Conservation (phyloP, 2,113 vertebrate genomes). For the Semnornis frantzii region DNA sequence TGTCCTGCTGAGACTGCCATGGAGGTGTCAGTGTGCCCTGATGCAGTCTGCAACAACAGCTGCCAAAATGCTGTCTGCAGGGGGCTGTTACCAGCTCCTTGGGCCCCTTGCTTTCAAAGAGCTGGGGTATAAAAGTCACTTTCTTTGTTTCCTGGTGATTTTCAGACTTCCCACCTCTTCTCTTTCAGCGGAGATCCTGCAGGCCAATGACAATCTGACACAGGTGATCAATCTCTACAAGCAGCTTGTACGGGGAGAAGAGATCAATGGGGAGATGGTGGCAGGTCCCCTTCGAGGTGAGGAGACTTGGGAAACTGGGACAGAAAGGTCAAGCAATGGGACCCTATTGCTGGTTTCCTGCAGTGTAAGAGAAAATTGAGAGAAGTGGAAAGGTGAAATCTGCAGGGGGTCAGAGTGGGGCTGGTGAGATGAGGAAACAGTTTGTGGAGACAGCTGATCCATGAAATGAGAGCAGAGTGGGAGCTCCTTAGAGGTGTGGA, state of each 20-base stretch:
- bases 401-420: background rate
- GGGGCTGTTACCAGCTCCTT: background rate
- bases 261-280: conserved; percentile 83
- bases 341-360: background rate
- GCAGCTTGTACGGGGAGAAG: conserved; percentile 90
- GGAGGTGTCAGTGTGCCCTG: background rate
- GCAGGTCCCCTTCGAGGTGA: conserved; percentile 79
- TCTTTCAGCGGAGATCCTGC: conserved; percentile 90
- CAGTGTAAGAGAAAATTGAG: background rate
- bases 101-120: background rate
- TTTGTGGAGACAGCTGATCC: background rate
- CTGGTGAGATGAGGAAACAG: background rate
- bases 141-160: background rate
- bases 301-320: background rate
- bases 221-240: conserved; percentile 95
- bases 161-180: background rate
- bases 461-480: background rate
- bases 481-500: background rate
- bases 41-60: background rate
- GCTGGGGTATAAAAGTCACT: background rate
- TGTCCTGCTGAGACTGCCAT: background rate
- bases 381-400: background rate
- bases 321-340: background rate
- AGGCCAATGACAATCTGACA: conserved; percentile 96
- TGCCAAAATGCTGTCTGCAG: background rate